Conservation (phyloP, 2,888 invertebrate genomes). For the Augochlorella aurata region DNA sequence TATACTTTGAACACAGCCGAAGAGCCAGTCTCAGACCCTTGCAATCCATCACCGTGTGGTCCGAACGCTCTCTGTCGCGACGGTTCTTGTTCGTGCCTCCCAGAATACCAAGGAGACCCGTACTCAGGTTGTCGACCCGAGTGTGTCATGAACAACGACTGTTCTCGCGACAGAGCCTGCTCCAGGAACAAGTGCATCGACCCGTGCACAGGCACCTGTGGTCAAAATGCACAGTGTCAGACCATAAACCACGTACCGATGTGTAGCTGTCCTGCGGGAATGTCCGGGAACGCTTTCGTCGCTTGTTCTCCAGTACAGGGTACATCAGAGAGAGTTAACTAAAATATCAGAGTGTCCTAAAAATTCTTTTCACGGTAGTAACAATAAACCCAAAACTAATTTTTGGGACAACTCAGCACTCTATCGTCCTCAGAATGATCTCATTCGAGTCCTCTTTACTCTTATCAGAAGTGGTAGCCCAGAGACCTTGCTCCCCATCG, state of each 20-base stretch:
- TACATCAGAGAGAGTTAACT: constrained; percentile 73
- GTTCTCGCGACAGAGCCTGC: constrained; percentile 81
- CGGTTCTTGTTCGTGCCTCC: constrained; percentile 85
- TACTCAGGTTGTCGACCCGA: constrained; percentile 81
- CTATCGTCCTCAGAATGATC: not conserved
- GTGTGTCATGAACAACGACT: constrained; percentile 81
- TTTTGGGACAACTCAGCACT: too few species aligned
- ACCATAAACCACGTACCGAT: constrained; percentile 81
- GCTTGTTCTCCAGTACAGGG: constrained; percentile 84
- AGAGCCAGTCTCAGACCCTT: constrained; percentile 84
- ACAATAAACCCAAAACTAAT: too few species aligned
- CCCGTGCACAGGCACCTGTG: constrained; percentile 82
- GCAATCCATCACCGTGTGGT: constrained; percentile 88
- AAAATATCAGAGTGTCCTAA: not conserved
- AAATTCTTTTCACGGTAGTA: not conserved
- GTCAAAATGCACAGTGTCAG: constrained; percentile 83
- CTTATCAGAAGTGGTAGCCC: constrained; percentile 70
- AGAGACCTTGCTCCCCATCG: constrained; percentile 88
- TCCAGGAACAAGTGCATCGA: constrained; percentile 82
- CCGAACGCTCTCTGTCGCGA: constrained; percentile 82
- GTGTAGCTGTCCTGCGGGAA: constrained; percentile 86
- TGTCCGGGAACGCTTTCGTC: constrained; percentile 89
- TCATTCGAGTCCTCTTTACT: not conserved
- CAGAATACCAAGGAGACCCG: constrained; percentile 85
- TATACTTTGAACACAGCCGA: constrained; percentile 27